phyloP scores from a whole-genome alignment of 2,797 vertebrate species.

The Enteromius fasciolatus region DNA sequence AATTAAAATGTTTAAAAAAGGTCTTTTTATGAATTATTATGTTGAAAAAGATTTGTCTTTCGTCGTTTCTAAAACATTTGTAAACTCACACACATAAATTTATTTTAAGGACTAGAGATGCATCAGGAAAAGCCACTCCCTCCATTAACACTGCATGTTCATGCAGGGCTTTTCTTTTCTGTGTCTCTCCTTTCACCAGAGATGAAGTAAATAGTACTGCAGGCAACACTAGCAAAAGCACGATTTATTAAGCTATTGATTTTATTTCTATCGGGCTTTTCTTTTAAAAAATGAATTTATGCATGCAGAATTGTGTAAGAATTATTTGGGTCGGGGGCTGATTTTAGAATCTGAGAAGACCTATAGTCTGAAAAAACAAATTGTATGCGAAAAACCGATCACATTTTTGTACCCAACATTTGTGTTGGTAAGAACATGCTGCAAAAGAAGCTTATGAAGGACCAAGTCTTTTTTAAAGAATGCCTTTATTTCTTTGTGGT shows the following conservation, averaged over 20 bases:
- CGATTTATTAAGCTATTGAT: background rate
- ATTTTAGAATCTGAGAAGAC: background rate
- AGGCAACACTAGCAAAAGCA: background rate
- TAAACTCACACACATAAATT: background rate
- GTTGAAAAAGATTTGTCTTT: background rate
- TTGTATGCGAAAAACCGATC: background rate
- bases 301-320: background rate
- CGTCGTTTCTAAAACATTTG: background rate
- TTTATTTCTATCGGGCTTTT: background rate
- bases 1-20: background rate
- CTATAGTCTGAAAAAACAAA: background rate
- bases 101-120: background rate
- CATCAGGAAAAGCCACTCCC: background rate
- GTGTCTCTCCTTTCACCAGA: background rate
- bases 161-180: background rate
- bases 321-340: background rate
- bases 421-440: background rate
- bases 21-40: background rate
- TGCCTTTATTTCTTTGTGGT: slow-evolving; percentile 1
- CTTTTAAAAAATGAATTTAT: background rate
- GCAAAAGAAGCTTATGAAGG: background rate
- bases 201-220: background rate
- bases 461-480: slow-evolving; percentile 2
- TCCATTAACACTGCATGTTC: background rate
- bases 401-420: background rate